Percentiles rank a stretch among this genome's conserved stretches.
These are phyloP conservation scores for Campaea margaritaria DNA, from an alignment of 2,888 invertebrate genomes.

Conservation along the genomic window DNA sequence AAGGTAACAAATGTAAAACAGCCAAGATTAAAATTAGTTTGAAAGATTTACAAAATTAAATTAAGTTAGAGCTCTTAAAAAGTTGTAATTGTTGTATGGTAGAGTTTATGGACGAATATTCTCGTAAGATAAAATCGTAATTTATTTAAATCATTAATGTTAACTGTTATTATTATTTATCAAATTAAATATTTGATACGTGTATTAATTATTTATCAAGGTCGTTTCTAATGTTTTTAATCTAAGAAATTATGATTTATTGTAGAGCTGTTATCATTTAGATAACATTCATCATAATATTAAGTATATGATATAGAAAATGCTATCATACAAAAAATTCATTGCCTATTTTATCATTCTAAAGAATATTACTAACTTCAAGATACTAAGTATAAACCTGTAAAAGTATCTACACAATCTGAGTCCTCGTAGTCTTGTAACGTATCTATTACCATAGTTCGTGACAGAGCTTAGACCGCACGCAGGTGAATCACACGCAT, in stretches of 20 bases:
- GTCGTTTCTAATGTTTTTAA: too few species aligned
- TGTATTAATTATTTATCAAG: too few species aligned
- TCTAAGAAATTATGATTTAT: too few species aligned
- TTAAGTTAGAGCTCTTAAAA: neutral
- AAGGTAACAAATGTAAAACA: too few species aligned
- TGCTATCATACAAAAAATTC: too few species aligned
- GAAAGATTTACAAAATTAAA: too few species aligned
- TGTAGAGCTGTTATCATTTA: too few species aligned
- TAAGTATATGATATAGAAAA: too few species aligned
- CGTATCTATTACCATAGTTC: constrained; percentile 22
- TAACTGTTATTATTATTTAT: neutral
- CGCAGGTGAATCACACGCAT: constrained; percentile 8
- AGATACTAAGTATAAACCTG: too few species aligned
- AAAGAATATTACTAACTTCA: too few species aligned
- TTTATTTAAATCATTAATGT: neutral
- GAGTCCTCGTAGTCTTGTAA: constrained; percentile 1
- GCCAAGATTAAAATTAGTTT: neutral
- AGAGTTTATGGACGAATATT: neutral
- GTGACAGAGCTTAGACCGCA: constrained; percentile 18
- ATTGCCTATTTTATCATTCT: too few species aligned
- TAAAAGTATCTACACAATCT: constrained; percentile 1
- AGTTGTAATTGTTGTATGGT: neutral
- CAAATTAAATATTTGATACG: neutral
- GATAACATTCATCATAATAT: too few species aligned
- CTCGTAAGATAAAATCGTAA: neutral